Conservation (phyloP, 2,797 vertebrate species). For the Carapus acus region DNA sequence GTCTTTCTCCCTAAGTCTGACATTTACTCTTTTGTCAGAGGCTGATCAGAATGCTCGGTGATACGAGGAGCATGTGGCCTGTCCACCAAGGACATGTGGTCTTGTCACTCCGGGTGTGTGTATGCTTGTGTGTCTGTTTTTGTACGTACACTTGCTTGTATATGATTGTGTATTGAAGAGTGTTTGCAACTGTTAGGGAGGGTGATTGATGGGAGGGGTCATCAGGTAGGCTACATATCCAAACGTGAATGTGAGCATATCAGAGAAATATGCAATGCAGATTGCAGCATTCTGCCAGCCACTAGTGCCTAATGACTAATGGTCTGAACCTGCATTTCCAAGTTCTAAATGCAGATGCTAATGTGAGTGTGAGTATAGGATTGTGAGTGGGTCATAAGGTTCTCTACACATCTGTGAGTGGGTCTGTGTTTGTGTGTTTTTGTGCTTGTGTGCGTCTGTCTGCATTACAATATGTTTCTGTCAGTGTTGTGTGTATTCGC, state of each 20-base stretch:
- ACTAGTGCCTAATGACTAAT: too few relatives aligned
- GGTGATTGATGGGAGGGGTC: not conserved
- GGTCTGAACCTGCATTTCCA: too few relatives aligned
- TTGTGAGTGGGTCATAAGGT: constrained; percentile 36
- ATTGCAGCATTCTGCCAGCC: constrained; percentile 3
- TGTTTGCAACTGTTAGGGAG: constrained; percentile 1
- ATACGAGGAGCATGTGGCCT: constrained; percentile 49
- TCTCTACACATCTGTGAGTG: constrained; percentile 19
- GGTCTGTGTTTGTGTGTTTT: not conserved
- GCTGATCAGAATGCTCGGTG: constrained; percentile 53
- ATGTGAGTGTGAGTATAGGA: constrained; percentile 34
- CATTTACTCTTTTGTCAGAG: constrained; percentile 68
- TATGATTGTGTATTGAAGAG: constrained; percentile 22
- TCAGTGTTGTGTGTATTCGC: too few relatives aligned
- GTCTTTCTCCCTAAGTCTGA: constrained; percentile 23
- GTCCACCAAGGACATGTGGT: constrained; percentile 46
- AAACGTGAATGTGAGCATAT: constrained; percentile 7
- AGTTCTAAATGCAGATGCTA: constrained; percentile 27
- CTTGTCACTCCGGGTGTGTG: constrained; percentile 31
- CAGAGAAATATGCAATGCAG: not conserved
- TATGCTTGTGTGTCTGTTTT: constrained; percentile 24
- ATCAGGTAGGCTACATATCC: not conserved
- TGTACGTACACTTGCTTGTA: too few relatives aligned
- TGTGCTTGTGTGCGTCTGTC: constrained; percentile 1
- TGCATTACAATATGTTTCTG: constrained; percentile 28